phyloP scores from a whole-genome alignment of 2,797 vertebrate species.

The Ctenopoma kingsleyae region DNA sequence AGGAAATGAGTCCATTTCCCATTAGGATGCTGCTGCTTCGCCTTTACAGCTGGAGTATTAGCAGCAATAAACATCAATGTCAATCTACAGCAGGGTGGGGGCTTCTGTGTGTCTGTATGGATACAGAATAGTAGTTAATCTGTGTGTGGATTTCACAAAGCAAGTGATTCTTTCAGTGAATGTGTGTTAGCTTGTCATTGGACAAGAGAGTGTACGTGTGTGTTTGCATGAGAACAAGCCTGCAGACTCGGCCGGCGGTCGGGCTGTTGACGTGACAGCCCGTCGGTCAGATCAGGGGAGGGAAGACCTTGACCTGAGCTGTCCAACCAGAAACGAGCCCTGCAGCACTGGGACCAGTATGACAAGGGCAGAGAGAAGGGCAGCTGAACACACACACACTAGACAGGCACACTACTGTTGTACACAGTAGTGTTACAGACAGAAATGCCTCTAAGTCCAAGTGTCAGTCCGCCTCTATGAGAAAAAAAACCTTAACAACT shows the following conservation, averaged over 20 bases:
- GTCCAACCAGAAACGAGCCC: conserved; percentile 78
- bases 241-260: conserved; percentile 54
- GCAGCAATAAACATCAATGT: conserved; percentile 80
- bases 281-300: conserved; percentile 76
- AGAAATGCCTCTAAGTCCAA: conserved; percentile 51
- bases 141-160: conserved; percentile 31
- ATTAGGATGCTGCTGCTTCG: conserved; percentile 74
- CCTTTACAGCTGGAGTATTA: conserved; percentile 79
- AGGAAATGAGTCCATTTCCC: conserved; percentile 80
- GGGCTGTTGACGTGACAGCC: conserved; percentile 75
- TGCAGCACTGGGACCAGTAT: conserved; percentile 79
- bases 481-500: conserved; percentile 11
- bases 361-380: conserved; percentile 83
- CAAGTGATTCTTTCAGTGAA: conserved; percentile 16
- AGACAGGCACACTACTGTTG: conserved; percentile 1
- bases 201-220: conserved; percentile 16
- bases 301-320: conserved; percentile 80
- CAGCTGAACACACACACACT: conserved; percentile 40
- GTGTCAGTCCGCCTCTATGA: conserved; percentile 34
- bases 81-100: conserved; percentile 67
- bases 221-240: conserved; percentile 42
- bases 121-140: conserved; percentile 40
- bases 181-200: conserved; percentile 39
- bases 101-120: conserved; percentile 22
- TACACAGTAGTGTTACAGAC: conserved; percentile 29